Evolutionary conservation across 2,113 vertebrate species (phyloP).

Genomic region (Ochotona princeps): DNA sequence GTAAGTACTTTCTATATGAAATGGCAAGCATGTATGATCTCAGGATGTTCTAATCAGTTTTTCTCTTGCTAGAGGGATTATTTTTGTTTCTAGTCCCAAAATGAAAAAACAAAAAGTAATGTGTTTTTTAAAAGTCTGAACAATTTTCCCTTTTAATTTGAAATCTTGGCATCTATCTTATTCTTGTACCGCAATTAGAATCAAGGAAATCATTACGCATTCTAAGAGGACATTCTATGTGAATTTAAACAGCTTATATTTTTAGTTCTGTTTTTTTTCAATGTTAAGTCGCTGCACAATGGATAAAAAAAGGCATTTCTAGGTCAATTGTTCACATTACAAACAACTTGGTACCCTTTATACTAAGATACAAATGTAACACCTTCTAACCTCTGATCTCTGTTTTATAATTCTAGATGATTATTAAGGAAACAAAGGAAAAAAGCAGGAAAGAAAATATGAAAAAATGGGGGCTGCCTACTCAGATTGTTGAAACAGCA

Average conservation of each 20-base stretch:
- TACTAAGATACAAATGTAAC: constrained; percentile 31
- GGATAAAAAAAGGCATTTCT: constrained; percentile 48
- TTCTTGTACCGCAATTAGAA: constrained; percentile 70
- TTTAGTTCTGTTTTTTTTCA: constrained; percentile 63
- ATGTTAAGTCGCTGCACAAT: constrained; percentile 18
- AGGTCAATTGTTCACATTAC: constrained; percentile 50
- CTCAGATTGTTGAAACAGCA: not conserved
- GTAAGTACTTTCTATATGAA: not conserved
- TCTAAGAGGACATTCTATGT: constrained; percentile 66
- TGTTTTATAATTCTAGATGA: not conserved
- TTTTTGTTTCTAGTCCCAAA: constrained; percentile 54
- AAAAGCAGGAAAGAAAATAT: not conserved
- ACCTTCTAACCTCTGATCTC: not conserved
- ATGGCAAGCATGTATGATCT: not conserved
- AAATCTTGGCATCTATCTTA: constrained; percentile 56
- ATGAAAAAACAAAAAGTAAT: constrained; percentile 38
- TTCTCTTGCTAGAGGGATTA: not conserved
- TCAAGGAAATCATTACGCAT: constrained; percentile 74
- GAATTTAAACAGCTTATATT: constrained; percentile 74
- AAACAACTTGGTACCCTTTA: constrained; percentile 12
- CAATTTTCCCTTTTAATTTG: constrained; percentile 65
- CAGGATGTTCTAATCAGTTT: constrained; percentile 44
- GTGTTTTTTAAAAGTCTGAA: constrained; percentile 30
- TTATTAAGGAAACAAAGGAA: not conserved
- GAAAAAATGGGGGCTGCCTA: not conserved